Evolutionary conservation across 64 coral and sea anemone species (phyloP).

Genomic region (Montipora capricornis): DNA sequence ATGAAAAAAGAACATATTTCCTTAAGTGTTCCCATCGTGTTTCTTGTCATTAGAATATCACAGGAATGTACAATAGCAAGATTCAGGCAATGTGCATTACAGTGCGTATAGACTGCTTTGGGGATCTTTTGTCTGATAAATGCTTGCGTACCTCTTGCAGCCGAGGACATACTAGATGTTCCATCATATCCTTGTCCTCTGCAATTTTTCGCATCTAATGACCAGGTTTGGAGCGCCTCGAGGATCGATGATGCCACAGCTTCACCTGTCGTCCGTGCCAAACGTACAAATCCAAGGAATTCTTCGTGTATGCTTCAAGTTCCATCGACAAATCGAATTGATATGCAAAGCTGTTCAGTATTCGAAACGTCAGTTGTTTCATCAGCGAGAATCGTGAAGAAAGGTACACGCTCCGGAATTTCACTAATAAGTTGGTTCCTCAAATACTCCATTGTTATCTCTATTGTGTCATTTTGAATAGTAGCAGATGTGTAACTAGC

Average conservation of each 20-base stretch:
- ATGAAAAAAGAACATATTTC: conserved; percentile 26
- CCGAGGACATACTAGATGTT: neutral
- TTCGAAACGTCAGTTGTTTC: conserved; percentile 61
- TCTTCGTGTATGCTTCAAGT: neutral
- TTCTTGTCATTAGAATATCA: conserved; percentile 41
- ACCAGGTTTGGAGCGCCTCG: too few species aligned
- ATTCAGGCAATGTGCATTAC: conserved; percentile 2
- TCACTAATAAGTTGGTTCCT: conserved; percentile 56
- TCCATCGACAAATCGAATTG: conserved; percentile 53
- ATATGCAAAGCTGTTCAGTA: conserved; percentile 54
- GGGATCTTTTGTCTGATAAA: neutral
- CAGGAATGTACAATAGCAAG: conserved; percentile 24
- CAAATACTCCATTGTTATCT: conserved; percentile 45
- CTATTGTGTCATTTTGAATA: conserved; percentile 46
- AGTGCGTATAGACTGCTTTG: conserved; percentile 8
- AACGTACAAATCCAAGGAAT: conserved; percentile 68
- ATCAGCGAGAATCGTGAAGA: conserved; percentile 62
- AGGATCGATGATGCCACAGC: too few species aligned
- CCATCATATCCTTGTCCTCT: neutral
- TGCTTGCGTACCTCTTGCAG: neutral
- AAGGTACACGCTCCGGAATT: conserved; percentile 38
- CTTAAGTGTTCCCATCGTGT: conserved; percentile 29
- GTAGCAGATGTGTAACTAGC: conserved; percentile 50
- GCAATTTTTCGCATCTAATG: neutral
- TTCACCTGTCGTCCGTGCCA: too few species aligned